Percentiles rank a stretch among this genome's conserved stretches.
phyloP scores from a whole-genome alignment of 2,113 vertebrate genomes.

The Diglossa brunneiventris region DNA sequence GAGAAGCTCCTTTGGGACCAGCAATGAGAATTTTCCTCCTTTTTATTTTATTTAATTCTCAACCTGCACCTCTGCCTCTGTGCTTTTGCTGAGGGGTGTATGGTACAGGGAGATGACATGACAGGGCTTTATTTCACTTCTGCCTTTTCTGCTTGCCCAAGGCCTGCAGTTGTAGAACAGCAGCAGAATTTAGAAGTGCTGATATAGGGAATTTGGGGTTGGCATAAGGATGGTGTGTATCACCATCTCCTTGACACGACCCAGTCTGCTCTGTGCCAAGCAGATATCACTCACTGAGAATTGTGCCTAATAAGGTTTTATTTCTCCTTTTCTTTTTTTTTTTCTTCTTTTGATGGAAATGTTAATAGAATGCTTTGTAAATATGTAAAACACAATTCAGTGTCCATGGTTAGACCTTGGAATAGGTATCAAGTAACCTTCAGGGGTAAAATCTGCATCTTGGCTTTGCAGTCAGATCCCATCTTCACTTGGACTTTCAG shows the following conservation, averaged over 20 bases:
- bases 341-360: background rate
- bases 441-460: background rate
- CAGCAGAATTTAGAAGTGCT: conserved; percentile 51
- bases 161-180: conserved; percentile 8
- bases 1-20: background rate
- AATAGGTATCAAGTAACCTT: background rate
- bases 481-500: background rate
- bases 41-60: conserved; percentile 15
- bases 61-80: background rate
- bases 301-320: conserved; percentile 6
- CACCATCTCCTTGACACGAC: conserved; percentile 23
- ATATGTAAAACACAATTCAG: background rate
- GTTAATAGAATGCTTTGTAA: background rate
- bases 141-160: conserved; percentile 15
- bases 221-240: background rate
- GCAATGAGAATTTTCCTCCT: background rate
- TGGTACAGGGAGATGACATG: background rate
- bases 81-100: background rate
- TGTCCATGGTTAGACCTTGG: background rate
- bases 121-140: conserved; percentile 17
- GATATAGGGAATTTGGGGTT: background rate
- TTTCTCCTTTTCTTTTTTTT: background rate
- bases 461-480: background rate
- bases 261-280: conserved; percentile 16
- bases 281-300: background rate